Evolutionary conservation across 2,113 vertebrate genomes (phyloP).

Genomic region (Phalacrocorax brasilianus): DNA sequence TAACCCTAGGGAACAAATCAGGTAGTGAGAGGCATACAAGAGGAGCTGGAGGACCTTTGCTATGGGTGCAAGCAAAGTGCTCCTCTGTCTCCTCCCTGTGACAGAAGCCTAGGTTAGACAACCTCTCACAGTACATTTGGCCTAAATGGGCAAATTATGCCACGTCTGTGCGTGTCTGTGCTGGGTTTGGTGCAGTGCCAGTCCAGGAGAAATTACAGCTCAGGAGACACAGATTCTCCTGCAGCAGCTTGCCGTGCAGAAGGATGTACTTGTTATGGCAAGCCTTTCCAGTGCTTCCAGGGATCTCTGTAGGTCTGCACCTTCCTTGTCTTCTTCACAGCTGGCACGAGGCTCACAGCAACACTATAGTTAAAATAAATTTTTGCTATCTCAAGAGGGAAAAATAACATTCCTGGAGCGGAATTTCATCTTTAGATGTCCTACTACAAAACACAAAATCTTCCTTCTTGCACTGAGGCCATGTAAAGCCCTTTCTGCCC

Average conservation of each 20-base stretch:
- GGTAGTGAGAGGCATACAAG: neutral
- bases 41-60: neutral
- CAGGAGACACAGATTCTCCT: neutral
- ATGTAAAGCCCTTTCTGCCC: neutral
- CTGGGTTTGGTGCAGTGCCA: neutral
- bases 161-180: neutral
- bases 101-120: neutral
- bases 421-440: neutral
- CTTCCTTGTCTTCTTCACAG: neutral
- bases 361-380: neutral
- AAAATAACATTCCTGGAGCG: neutral
- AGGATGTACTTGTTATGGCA: neutral
- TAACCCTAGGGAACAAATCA: neutral
- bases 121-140: neutral
- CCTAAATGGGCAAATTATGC: neutral
- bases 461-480: neutral
- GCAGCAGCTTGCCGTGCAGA: neutral
- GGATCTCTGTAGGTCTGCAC: neutral
- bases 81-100: neutral
- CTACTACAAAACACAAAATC: neutral
- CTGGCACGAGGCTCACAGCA: neutral
- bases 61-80: neutral
- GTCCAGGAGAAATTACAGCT: neutral
- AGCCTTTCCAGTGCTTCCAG: neutral
- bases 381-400: neutral